phyloP scores from a whole-genome alignment of 2,888 invertebrate species.

The Sinelater perroti region DNA sequence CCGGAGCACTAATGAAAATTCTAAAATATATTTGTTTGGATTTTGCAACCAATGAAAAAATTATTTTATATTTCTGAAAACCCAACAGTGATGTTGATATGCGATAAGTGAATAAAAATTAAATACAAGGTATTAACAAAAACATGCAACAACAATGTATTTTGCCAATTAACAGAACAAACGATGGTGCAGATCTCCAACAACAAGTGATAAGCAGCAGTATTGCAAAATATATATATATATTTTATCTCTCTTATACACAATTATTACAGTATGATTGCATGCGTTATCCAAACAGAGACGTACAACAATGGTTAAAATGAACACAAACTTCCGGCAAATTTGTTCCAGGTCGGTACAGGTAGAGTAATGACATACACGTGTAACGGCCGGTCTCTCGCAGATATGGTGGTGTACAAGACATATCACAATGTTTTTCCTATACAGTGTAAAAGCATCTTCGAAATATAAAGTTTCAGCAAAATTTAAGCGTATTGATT shows the following conservation, averaged over 20 bases:
- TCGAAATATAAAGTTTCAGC: conserved; percentile 8
- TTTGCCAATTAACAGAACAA: too few relatives aligned
- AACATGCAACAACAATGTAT: too few relatives aligned
- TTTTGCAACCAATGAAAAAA: too few relatives aligned
- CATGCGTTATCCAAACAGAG: conserved; percentile 4
- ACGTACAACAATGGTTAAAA: background rate
- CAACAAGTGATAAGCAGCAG: conserved; percentile 11
- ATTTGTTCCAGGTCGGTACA: too few relatives aligned
- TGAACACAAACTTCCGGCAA: background rate
- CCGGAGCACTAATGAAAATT: too few relatives aligned
- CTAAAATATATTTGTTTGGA: too few relatives aligned
- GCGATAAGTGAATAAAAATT: too few relatives aligned
- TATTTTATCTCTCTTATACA: conserved; percentile 7
- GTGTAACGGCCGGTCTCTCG: background rate
- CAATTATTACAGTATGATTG: conserved; percentile 16
- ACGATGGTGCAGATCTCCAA: too few relatives aligned
- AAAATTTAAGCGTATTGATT: background rate
- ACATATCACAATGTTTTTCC: conserved; percentile 14
- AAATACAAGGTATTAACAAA: too few relatives aligned
- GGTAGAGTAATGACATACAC: conserved; percentile 4
- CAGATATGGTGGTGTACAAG: conserved; percentile 2
- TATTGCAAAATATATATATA: conserved; percentile 20
- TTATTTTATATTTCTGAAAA: too few relatives aligned
- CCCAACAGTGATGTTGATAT: too few relatives aligned
- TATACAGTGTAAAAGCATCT: conserved; percentile 12